These are phyloP conservation scores for Poeciliopsis retropinna DNA, from an alignment of 2,113 vertebrate genomes.

Conservation along the genomic window DNA sequence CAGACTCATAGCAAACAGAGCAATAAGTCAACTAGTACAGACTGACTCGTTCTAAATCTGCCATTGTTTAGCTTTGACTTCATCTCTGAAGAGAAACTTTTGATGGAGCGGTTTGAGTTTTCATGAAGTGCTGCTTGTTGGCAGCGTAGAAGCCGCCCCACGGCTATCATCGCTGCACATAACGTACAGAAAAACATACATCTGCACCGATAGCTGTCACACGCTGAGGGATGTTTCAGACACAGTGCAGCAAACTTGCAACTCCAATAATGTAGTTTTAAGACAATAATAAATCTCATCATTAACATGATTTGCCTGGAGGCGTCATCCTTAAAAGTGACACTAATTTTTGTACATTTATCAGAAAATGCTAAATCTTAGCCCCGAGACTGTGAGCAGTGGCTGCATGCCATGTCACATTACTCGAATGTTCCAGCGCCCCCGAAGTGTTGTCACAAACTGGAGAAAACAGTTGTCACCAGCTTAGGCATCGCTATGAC, in stretches of 20 bases:
- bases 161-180: constrained; percentile 66
- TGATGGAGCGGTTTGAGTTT: constrained; percentile 65
- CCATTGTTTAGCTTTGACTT: constrained; percentile 51
- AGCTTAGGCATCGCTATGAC: constrained; percentile 70
- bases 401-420: constrained; percentile 67
- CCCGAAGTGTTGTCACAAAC: constrained; percentile 68
- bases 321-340: constrained; percentile 71
- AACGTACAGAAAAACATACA: constrained; percentile 50
- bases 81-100: constrained; percentile 55
- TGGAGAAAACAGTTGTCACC: constrained; percentile 67
- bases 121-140: constrained; percentile 70
- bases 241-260: constrained; percentile 18
- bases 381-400: constrained; percentile 53
- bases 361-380: constrained; percentile 66
- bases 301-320: constrained; percentile 57
- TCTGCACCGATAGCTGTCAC: constrained; percentile 48
- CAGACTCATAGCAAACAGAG: background rate
- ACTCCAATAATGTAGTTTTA: constrained; percentile 29
- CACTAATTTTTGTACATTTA: constrained; percentile 77
- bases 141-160: constrained; percentile 64
- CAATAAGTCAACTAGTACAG: background rate
- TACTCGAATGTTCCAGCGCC: constrained; percentile 63
- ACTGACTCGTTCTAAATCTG: constrained; percentile 17
- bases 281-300: constrained; percentile 64
- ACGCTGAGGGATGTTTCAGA: constrained; percentile 32